Conservation (phyloP, 2,113 vertebrate species). For the Nanger granti region DNA sequence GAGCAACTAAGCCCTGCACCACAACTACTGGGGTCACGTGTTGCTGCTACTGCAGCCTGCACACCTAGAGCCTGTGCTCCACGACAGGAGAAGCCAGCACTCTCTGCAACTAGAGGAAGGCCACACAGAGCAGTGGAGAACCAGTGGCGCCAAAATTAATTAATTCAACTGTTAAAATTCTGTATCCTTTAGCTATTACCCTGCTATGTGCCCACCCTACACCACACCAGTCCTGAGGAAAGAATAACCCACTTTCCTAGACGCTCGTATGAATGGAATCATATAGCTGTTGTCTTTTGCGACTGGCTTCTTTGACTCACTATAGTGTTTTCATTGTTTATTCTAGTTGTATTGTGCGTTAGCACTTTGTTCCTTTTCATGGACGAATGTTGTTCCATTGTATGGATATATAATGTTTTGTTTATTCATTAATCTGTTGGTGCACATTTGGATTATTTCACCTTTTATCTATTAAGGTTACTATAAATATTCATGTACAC, state of each 20-base stretch:
- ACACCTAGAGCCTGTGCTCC: background rate
- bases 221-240: background rate
- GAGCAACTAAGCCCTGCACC: background rate
- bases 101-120: background rate
- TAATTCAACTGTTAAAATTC: background rate
- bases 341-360: background rate
- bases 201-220: background rate
- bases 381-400: background rate
- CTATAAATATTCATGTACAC: background rate
- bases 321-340: background rate
- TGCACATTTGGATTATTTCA: background rate
- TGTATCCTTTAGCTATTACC: background rate
- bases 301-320: background rate
- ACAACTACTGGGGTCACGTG: background rate
- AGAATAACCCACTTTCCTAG: background rate
- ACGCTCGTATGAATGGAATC: background rate
- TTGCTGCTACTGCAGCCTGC: background rate
- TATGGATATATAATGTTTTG: background rate
- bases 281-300: background rate
- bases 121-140: background rate
- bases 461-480: background rate
- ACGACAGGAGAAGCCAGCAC: background rate
- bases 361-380: background rate
- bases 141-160: background rate
- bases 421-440: background rate